Percentiles rank a stretch among this genome's conserved stretches.
Evolutionary conservation across 1,140 invertebrate genomes (phyloP).

Genomic region (Bombus confusus): DNA sequence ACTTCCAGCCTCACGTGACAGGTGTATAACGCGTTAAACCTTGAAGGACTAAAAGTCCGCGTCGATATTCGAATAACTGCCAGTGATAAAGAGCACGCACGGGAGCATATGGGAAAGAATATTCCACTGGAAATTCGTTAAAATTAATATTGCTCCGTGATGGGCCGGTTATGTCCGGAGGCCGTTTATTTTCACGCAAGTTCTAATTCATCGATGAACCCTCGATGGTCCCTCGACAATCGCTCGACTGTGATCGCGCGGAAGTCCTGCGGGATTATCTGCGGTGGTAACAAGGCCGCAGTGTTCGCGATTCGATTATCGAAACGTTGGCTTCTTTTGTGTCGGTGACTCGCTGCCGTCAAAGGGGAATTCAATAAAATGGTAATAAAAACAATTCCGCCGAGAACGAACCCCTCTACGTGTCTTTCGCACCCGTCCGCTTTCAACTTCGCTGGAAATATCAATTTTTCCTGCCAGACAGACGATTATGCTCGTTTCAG

Average conservation of each 20-base stretch:
- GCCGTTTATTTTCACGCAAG: too few relatives aligned
- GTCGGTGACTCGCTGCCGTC: not conserved
- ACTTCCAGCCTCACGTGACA: too few relatives aligned
- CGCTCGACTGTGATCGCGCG: not conserved
- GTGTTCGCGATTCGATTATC: conserved; percentile 18
- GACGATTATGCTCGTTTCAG: not conserved
- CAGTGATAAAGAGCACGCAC: too few relatives aligned
- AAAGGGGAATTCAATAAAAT: conserved; percentile 41
- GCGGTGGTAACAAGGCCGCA: not conserved
- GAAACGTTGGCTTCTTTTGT: conserved; percentile 29
- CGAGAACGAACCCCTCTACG: not conserved
- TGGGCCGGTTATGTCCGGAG: too few relatives aligned
- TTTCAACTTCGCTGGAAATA: not conserved
- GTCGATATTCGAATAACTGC: too few relatives aligned
- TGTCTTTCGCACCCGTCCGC: not conserved
- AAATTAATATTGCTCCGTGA: too few relatives aligned
- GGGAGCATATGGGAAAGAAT: too few relatives aligned
- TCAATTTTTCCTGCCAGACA: not conserved
- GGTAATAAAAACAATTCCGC: conserved; percentile 45
- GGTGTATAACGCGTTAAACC: too few relatives aligned
- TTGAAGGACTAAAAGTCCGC: too few relatives aligned
- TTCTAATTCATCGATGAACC: not conserved
- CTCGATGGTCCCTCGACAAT: not conserved
- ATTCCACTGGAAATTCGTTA: too few relatives aligned
- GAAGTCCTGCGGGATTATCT: not conserved